Evolutionary conservation across 2,888 invertebrate genomes (phyloP), one percentile per base, ranked within the genome.

Genomic region (Clostera curtula): DNA sequence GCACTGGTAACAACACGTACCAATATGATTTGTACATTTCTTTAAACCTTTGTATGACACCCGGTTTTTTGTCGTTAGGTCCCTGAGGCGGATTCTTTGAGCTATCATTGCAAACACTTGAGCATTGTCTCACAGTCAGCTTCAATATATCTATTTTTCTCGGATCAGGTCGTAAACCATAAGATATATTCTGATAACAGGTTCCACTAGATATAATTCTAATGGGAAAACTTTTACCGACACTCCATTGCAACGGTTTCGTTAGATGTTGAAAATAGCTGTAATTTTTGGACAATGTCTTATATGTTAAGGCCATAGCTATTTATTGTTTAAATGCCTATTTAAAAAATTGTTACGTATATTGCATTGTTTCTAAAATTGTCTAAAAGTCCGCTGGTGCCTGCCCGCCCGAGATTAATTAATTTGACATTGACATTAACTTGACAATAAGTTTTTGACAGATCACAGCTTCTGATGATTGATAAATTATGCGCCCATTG

Each of bases 1-100:
- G 98, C 2, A 99, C 98, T 3, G 96, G 98, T 31, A 98, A 85
- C 31, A 97, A 79, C 28, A 98, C 93, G 75, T 98, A 97, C 95
- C 98, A 98, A 76, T 98, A 98, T 62, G 97, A 93, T 65, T 92
- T 93, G 63, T 95, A 95, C 91, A 97, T 93, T 57, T 91, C 85
- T 69, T 96, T 97, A 71, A 98, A 96, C 56, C 88, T 89, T 49
- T 93, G 88, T 57, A 95, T 89, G 2, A 96, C 62, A 1, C 90
- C 86, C 46, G 77, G 58, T 64, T 93, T 87, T 44, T 71, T 57
- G 34, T 47, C 40, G 12, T 49, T 44, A 3, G 51, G 43, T 17
- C 54, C 54, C 18, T 40, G 38, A 10, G 49, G 30, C 12, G 56
- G 43, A 20, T 56, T 49, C 19, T 46, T 45, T 12, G 30, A 22